These are phyloP conservation scores for Andrena flavipes DNA, from an alignment of 2,888 invertebrate species.

Conservation along the genomic window DNA sequence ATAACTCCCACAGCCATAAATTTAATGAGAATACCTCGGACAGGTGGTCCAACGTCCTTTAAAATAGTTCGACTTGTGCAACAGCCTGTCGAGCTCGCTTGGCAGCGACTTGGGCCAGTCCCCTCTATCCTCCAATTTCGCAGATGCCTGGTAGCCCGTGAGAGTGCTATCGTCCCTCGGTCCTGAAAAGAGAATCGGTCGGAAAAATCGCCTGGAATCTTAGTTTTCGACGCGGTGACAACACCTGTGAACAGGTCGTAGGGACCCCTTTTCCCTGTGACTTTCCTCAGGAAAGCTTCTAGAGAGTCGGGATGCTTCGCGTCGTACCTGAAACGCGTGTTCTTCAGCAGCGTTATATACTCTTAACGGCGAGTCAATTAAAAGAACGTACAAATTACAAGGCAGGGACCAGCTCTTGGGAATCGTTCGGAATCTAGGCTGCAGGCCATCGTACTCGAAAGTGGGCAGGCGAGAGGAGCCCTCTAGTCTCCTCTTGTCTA, in stretches of 20 bases:
- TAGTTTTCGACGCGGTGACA: neutral
- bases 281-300: constrained; percentile 54
- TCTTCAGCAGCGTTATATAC: neutral
- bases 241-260: constrained; percentile 74
- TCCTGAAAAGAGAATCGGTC: constrained; percentile 38
- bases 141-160: constrained; percentile 33
- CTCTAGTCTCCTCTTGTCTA: constrained; percentile 58
- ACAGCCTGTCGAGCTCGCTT: constrained; percentile 58
- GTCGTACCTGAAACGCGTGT: constrained; percentile 53
- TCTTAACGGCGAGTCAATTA: neutral
- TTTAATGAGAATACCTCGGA: constrained; percentile 63
- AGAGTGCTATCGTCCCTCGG: constrained; percentile 64
- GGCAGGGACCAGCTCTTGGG: constrained; percentile 54
- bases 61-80: constrained; percentile 65
- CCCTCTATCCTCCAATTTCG: constrained; percentile 23
- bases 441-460: constrained; percentile 69
- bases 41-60: constrained; percentile 66
- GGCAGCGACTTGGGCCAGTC: constrained; percentile 66
- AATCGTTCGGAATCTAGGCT: constrained; percentile 52
- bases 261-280: constrained; percentile 68
- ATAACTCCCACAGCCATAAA: constrained; percentile 2
- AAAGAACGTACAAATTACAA: constrained; percentile 56
- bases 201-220: neutral
- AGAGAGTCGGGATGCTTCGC: constrained; percentile 55
- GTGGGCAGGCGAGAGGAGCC: constrained; percentile 55